Conservation (phyloP, 2,113 vertebrate genomes). For the Saguinus imperator region DNA sequence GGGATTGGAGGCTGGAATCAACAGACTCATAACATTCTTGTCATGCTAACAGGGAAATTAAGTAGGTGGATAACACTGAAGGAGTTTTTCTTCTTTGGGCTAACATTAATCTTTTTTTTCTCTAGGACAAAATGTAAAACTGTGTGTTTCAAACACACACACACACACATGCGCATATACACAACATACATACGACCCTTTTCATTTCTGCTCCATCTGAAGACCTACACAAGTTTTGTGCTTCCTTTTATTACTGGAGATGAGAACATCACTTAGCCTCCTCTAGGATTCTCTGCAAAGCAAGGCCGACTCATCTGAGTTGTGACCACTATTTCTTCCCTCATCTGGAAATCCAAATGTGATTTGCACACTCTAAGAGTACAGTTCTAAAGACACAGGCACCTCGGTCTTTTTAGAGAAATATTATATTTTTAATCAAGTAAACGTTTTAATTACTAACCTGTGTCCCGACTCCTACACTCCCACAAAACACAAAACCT, state of each 20-base stretch:
- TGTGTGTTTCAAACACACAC: not conserved
- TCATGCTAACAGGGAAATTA: not conserved
- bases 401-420: conserved; percentile 51
- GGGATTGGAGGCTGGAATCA: not conserved
- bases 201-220: not conserved
- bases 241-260: not conserved
- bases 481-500: conserved; percentile 36
- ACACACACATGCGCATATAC: too few species aligned
- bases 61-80: not conserved
- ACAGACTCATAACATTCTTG: not conserved
- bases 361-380: conserved; percentile 39
- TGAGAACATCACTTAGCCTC: not conserved
- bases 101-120: not conserved
- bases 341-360: conserved; percentile 38
- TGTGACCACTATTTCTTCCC: conserved; percentile 32
- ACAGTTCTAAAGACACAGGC: conserved; percentile 46
- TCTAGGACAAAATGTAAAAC: not conserved
- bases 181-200: not conserved
- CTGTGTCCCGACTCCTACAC: not conserved
- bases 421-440: conserved; percentile 69
- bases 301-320: conserved; percentile 60
- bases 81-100: not conserved
- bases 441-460: conserved; percentile 61
- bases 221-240: not conserved
- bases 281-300: conserved; percentile 17